phyloP scores from a whole-genome alignment of 1,140 invertebrate genomes.

The Cotesia vestalis region DNA sequence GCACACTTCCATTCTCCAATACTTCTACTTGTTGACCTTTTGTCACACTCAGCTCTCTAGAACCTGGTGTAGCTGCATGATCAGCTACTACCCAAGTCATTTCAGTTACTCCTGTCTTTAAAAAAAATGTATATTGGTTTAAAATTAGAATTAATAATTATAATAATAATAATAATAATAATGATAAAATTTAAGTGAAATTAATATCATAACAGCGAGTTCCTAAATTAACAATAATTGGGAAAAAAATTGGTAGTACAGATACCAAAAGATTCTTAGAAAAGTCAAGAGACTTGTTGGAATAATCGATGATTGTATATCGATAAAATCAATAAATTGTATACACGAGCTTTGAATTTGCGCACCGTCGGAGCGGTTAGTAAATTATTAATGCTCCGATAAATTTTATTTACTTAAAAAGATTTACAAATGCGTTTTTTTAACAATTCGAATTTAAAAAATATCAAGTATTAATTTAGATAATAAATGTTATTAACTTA shows the following conservation, averaged over 20 bases:
- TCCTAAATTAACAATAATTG: slow-evolving; percentile 4
- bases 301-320: slow-evolving; percentile 27
- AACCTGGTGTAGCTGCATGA: slow-evolving; percentile 74
- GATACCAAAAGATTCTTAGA: neutral
- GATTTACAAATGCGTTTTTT: slow-evolving; percentile 20
- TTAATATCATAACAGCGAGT: slow-evolving; percentile 11
- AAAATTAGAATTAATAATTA: too few relatives aligned
- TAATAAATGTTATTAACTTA: neutral
- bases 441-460: neutral
- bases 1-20: slow-evolving; percentile 71
- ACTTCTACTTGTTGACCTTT: slow-evolving; percentile 94
- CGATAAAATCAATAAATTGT: slow-evolving; percentile 1
- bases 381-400: slow-evolving; percentile 51
- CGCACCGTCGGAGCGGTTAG: slow-evolving; percentile 57
- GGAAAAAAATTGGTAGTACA: neutral
- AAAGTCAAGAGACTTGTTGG: slow-evolving; percentile 1
- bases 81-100: slow-evolving; percentile 89
- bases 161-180: neutral
- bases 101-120: slow-evolving; percentile 75
- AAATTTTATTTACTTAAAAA: slow-evolving; percentile 46
- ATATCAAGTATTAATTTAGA: neutral
- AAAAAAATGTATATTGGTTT: slow-evolving; percentile 43
- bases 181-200: neutral
- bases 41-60: slow-evolving; percentile 78
- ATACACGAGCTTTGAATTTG: slow-evolving; percentile 55